Percentiles rank a stretch among this genome's conserved stretches.
Evolutionary conservation across 2,113 vertebrate species (phyloP).

Genomic region (Redunca redunca): DNA sequence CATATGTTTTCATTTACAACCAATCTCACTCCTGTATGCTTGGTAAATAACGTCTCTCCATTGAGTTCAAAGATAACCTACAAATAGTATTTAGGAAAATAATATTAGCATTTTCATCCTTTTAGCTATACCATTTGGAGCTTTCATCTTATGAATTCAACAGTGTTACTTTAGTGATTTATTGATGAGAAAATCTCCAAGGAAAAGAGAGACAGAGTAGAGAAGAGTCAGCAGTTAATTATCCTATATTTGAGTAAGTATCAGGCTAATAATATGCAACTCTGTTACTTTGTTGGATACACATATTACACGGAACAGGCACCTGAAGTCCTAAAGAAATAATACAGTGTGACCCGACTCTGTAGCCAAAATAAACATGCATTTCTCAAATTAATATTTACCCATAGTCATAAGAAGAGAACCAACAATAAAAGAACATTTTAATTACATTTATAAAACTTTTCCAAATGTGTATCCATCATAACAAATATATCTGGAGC

Average conservation of each 20-base stretch:
- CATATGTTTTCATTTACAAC: neutral
- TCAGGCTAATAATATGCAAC: neutral
- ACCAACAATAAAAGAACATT: neutral
- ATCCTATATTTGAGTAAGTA: neutral
- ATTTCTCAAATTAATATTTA: neutral
- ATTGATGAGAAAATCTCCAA: neutral
- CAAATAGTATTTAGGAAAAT: neutral
- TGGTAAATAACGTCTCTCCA: neutral
- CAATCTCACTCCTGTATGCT: neutral
- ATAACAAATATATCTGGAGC: neutral
- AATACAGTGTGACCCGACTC: neutral
- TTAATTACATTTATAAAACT: neutral
- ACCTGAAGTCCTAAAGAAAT: neutral
- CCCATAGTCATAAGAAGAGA: neutral
- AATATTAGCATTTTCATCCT: neutral
- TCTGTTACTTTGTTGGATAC: neutral
- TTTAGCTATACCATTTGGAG: neutral
- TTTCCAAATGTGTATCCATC: neutral
- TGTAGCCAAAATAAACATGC: neutral
- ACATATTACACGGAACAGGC: neutral
- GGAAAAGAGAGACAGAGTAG: neutral
- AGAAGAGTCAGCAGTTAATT: neutral
- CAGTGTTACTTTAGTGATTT: conserved; percentile 18
- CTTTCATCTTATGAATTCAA: neutral
- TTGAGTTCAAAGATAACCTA: neutral